Percentiles rank a stretch among this genome's conserved stretches.
Conservation (phyloP, 2,888 invertebrate genomes). For the Mimas tiliae region DNA sequence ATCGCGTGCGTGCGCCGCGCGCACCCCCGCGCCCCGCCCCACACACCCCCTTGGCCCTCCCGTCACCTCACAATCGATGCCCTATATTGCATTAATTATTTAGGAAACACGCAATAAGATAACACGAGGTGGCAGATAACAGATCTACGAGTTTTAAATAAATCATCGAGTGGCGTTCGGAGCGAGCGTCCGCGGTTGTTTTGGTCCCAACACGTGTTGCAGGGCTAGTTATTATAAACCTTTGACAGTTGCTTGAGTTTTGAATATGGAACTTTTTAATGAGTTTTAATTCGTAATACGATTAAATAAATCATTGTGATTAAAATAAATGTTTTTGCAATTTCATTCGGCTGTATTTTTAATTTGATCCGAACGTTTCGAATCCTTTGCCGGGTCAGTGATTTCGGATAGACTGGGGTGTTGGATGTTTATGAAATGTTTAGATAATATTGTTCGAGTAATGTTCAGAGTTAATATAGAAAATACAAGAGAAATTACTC, state of each 20-base stretch:
- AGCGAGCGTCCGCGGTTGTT: constrained; percentile 40
- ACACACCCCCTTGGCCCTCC: constrained; percentile 66
- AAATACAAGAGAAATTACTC: background rate
- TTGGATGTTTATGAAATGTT: constrained; percentile 20
- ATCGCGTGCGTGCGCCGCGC: constrained; percentile 83
- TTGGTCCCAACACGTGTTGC: background rate
- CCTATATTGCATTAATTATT: constrained; percentile 86
- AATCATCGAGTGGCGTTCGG: constrained; percentile 57
- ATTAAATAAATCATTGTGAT: background rate
- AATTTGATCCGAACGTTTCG: constrained; percentile 13
- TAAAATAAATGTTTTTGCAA: background rate
- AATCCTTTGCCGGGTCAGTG: constrained; percentile 20
- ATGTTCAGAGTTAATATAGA: constrained; percentile 4
- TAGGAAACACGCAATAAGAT: constrained; percentile 86
- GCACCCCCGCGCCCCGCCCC: constrained; percentile 75
- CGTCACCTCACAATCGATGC: constrained; percentile 85
- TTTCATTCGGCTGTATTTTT: constrained; percentile 10
- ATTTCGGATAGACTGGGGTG: constrained; percentile 13
- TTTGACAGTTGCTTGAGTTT: background rate
- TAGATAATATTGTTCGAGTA: constrained; percentile 11
- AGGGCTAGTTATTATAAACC: background rate
- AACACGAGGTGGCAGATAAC: constrained; percentile 84
- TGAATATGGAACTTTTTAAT: constrained; percentile 2
- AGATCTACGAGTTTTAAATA: constrained; percentile 78
- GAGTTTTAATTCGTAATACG: background rate